Evolutionary conservation across 2,113 vertebrate species (phyloP).

Genomic region (Brachyhypopomus gauderio): DNA sequence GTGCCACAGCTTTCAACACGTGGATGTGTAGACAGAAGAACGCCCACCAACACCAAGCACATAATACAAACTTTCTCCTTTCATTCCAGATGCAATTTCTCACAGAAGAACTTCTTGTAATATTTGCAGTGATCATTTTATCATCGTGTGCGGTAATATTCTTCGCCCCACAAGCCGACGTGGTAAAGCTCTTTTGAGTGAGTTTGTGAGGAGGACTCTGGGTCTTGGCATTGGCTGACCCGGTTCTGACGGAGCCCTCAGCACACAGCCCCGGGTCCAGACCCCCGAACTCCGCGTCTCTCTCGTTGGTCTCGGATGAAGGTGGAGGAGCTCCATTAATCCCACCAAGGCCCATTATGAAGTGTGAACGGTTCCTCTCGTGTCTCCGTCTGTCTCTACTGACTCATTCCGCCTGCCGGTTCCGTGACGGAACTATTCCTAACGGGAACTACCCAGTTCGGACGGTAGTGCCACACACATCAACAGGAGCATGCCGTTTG

Average conservation of each 20-base stretch:
- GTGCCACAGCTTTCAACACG: conserved; percentile 80
- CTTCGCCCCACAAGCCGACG: background rate
- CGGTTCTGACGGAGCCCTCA: no score
- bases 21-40: conserved; percentile 80
- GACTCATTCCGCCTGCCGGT: background rate
- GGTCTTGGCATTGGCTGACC: background rate
- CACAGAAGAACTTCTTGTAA: background rate
- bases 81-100: conserved; percentile 52
- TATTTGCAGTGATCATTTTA: background rate
- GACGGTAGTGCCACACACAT: background rate
- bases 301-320: background rate
- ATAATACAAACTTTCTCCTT: conserved; percentile 77
- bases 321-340: background rate
- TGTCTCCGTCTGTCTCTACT: background rate
- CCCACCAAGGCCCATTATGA: background rate
- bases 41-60: conserved; percentile 79
- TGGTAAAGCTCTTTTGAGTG: background rate
- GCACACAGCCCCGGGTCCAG: no score
- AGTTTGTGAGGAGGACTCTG: no score
- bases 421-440: background rate
- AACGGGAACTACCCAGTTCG: background rate
- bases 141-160: background rate
- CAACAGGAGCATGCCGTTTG: background rate
- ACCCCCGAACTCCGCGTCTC: conserved; percentile 6
- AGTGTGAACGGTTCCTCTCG: background rate